These are phyloP conservation scores for Oceanites oceanicus DNA, from an alignment of 2,113 vertebrate species.

Conservation along the genomic window DNA sequence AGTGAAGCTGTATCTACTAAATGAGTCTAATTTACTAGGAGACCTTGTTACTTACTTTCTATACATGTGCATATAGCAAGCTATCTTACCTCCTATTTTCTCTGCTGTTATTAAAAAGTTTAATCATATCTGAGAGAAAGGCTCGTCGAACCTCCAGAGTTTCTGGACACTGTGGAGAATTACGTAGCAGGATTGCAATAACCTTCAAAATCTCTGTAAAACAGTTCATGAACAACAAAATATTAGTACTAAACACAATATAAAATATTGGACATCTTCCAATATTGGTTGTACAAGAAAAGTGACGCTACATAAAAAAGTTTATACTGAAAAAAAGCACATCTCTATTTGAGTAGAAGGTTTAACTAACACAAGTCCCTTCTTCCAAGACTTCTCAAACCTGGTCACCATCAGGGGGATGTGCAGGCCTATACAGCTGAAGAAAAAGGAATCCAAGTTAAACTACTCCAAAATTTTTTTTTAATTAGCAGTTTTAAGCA, in stretches of 20 bases:
- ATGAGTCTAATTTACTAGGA: neutral
- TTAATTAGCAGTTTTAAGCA: neutral
- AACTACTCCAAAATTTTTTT: neutral
- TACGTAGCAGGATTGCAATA: slow-evolving; percentile 89
- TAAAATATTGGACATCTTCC: neutral
- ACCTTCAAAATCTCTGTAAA: slow-evolving; percentile 93
- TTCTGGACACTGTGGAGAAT: slow-evolving; percentile 83
- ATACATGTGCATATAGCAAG: neutral
- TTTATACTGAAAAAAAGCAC: neutral
- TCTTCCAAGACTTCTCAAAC: neutral
- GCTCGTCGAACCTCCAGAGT: slow-evolving; percentile 90
- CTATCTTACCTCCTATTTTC: slow-evolving; percentile 91
- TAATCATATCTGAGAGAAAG: slow-evolving; percentile 99
- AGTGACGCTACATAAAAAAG: neutral
- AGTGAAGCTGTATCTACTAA: neutral
- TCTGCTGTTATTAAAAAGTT: slow-evolving; percentile 97
- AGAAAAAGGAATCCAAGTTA: neutral
- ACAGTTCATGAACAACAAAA: slow-evolving; percentile 53
- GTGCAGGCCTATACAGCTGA: neutral
- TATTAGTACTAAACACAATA: neutral
- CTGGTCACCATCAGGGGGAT: neutral
- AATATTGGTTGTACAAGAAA: neutral
- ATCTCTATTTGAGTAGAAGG: neutral
- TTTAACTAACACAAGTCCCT: neutral
- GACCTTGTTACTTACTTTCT: neutral